These are phyloP conservation scores for Endotricha flammealis DNA, from an alignment of 2,888 invertebrate species.

Conservation along the genomic window DNA sequence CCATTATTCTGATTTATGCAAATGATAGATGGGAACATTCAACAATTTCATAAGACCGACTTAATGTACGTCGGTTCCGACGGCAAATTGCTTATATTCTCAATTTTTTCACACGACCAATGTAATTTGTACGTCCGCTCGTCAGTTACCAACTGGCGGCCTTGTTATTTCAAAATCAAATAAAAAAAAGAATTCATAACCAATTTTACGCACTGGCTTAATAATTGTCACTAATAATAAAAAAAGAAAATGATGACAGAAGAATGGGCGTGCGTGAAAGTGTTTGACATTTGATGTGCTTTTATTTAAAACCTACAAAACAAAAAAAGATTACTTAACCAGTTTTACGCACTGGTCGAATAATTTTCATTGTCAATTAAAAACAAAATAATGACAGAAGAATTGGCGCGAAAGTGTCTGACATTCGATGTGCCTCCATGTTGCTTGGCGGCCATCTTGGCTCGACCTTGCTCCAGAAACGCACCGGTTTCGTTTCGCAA, in stretches of 20 bases:
- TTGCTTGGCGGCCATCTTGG: constrained; percentile 58
- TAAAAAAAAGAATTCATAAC: constrained; percentile 25
- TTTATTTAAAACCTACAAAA: not conserved
- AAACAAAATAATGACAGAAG: constrained; percentile 28
- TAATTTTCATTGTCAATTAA: constrained; percentile 19
- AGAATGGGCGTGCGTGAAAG: too few species aligned
- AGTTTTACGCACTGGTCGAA: not conserved
- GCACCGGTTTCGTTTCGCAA: constrained; percentile 62
- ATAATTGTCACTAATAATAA: not conserved
- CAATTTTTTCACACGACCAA: constrained; percentile 52
- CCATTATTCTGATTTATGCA: constrained; percentile 4
- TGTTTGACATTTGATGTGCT: too few species aligned
- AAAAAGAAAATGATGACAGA: not conserved
- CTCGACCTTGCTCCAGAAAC: constrained; percentile 70
- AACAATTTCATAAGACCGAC: constrained; percentile 33
- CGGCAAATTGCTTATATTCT: constrained; percentile 28
- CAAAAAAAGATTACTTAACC: not conserved
- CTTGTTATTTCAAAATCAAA: constrained; percentile 45
- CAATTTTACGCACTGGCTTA: not conserved
- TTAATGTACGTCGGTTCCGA: constrained; percentile 36
- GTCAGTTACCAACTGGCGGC: constrained; percentile 25
- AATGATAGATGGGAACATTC: constrained; percentile 11
- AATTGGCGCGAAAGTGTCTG: constrained; percentile 61
- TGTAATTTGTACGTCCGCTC: constrained; percentile 46
- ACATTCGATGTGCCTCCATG: constrained; percentile 57